These are phyloP conservation scores for Aphis gossypii DNA, from an alignment of 1,140 invertebrate species.

Conservation along the genomic window DNA sequence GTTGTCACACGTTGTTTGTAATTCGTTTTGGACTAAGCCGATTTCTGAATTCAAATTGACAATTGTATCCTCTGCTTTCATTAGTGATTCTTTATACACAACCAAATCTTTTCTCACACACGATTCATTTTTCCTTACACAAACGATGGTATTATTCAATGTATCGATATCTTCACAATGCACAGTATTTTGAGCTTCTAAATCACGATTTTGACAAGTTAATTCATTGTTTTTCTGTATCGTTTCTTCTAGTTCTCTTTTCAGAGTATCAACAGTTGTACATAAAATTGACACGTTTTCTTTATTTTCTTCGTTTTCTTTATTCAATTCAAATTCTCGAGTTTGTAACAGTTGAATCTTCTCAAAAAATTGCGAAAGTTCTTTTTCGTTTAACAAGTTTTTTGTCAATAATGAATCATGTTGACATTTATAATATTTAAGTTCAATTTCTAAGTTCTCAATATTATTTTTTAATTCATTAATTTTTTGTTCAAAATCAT, in stretches of 20 bases:
- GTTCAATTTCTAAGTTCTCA: not conserved
- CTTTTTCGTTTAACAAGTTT: not conserved
- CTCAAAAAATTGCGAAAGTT: not conserved
- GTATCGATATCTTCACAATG: not conserved
- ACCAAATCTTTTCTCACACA: not conserved
- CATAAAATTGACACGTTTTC: not conserved
- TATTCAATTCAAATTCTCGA: not conserved
- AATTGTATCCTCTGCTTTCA: not conserved
- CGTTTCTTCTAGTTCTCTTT: not conserved
- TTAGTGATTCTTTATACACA: not conserved
- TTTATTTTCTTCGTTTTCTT: not conserved
- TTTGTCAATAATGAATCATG: not conserved
- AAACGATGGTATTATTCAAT: not conserved
- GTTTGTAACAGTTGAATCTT: not conserved
- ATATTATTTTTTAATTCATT: not conserved
- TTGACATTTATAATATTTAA: not conserved
- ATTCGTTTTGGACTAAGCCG: not conserved
- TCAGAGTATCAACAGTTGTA: not conserved
- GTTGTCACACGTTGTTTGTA: not conserved
- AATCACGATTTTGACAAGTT: not conserved
- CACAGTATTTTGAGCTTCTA: not conserved
- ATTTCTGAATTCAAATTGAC: not conserved
- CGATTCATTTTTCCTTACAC: not conserved
- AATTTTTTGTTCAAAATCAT: not conserved
- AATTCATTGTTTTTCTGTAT: not conserved